Conservation (phyloP, 2,797 vertebrate genomes). For the Urophycis tenuis region DNA sequence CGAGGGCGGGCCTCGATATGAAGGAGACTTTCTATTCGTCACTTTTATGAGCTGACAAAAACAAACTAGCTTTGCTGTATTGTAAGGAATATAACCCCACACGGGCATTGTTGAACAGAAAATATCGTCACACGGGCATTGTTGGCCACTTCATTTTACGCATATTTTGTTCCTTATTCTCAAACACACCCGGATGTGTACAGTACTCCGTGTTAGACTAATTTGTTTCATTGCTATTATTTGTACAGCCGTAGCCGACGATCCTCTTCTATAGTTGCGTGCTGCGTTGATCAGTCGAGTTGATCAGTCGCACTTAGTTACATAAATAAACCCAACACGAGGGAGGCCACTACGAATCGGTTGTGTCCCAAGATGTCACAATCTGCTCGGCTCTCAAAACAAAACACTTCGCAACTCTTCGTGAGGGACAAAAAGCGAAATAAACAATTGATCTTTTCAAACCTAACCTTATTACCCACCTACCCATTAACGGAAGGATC, state of each 20-base stretch:
- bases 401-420: background rate
- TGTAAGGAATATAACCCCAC: no score
- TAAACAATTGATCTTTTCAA: background rate
- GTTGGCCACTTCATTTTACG: background rate
- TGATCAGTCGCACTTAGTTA: background rate
- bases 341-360: background rate
- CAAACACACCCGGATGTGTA: background rate
- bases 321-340: background rate
- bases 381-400: no score
- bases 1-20: accelerated
- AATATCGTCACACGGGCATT: background rate
- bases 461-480: background rate
- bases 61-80: constrained; percentile 11
- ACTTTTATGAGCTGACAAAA: background rate
- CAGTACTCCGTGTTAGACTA: background rate
- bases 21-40: constrained; percentile 40
- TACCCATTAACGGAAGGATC: background rate
- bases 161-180: background rate
- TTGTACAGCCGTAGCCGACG: background rate
- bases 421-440: background rate
- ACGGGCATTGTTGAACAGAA: no score
- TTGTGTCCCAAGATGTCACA: background rate
- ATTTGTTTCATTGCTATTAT: background rate
- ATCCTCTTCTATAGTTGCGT: background rate
- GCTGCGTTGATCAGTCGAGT: no score